Conservation (phyloP, 2,797 vertebrate genomes). For the Xiphorhynchus erythropygius region DNA sequence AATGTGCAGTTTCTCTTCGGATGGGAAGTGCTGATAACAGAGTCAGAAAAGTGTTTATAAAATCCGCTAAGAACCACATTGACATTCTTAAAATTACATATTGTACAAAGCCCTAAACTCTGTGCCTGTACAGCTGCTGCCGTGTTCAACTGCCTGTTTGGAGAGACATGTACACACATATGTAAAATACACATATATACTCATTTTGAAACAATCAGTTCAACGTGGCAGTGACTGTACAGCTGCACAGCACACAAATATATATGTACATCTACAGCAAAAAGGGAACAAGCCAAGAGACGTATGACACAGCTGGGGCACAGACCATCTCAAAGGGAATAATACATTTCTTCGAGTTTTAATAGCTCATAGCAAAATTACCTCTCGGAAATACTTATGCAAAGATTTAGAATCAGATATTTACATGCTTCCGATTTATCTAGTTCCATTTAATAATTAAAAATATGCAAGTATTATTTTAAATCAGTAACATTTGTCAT, state of each 20-base stretch:
- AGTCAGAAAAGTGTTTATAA: conserved; percentile 56
- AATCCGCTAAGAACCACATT: conserved; percentile 27
- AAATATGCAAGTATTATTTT: conserved; percentile 51
- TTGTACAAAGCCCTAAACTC: conserved; percentile 54
- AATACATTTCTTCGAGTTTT: conserved; percentile 7
- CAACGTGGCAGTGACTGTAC: neutral
- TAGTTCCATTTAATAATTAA: conserved; percentile 25
- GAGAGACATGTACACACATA: neutral
- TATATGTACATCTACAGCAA: conserved; percentile 49
- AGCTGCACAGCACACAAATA: neutral
- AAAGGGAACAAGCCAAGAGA: conserved; percentile 49
- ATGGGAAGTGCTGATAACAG: conserved; percentile 52
- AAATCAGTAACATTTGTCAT: conserved; percentile 24
- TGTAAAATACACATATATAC: neutral
- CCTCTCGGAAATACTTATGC: conserved; percentile 45
- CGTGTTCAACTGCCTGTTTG: neutral
- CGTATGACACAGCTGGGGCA: conserved; percentile 26
- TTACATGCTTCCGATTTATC: conserved; percentile 47
- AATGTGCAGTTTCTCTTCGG: conserved; percentile 51
- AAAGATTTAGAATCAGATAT: conserved; percentile 42
- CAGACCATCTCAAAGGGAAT: conserved; percentile 32
- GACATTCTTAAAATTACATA: conserved; percentile 60
- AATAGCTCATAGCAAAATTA: conserved; percentile 52
- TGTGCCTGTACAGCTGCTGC: neutral
- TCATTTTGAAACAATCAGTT: neutral